phyloP scores from a whole-genome alignment of 2,113 vertebrate genomes.

The Dasypus novemcinctus region DNA sequence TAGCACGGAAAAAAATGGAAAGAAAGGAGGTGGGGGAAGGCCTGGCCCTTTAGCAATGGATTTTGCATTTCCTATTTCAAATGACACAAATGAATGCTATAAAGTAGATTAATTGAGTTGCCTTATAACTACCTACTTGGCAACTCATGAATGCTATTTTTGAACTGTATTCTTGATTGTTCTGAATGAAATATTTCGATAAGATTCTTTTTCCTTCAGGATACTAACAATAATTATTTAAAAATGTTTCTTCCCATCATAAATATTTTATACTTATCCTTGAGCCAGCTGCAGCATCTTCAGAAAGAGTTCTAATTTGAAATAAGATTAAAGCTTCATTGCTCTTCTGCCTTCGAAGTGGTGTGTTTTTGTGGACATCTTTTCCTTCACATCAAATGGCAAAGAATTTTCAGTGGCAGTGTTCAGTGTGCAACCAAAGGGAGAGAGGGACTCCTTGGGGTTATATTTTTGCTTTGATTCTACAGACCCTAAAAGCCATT shows the following conservation, averaged over 20 bases:
- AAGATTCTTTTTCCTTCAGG: constrained; percentile 13
- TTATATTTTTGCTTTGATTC: constrained; percentile 39
- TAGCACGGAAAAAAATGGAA: not conserved
- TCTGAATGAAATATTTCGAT: constrained; percentile 42
- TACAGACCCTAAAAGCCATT: constrained; percentile 46
- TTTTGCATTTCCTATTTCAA: constrained; percentile 24
- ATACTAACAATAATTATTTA: constrained; percentile 20
- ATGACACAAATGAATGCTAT: not conserved
- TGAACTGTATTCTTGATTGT: constrained; percentile 46
- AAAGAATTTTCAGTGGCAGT: not conserved
- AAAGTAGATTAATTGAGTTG: not conserved
- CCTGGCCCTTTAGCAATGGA: not conserved
- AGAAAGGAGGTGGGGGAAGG: not conserved
- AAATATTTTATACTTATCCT: not conserved
- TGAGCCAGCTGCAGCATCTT: not conserved
- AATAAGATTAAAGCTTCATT: not conserved
- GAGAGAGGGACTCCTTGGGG: not conserved
- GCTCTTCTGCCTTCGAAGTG: not conserved
- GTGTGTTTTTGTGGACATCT: not conserved
- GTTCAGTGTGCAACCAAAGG: constrained; percentile 4
- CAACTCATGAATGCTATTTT: constrained; percentile 35
- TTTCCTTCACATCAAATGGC: not conserved
- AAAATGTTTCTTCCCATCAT: constrained; percentile 25
- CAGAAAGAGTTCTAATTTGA: not conserved
- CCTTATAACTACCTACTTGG: not conserved